A percentile compares a stretch with the other conserved stretches of the same genome.
These are phyloP conservation scores for Zygaena filipendulae DNA, from an alignment of 2,888 invertebrate species.

Conservation along the genomic window DNA sequence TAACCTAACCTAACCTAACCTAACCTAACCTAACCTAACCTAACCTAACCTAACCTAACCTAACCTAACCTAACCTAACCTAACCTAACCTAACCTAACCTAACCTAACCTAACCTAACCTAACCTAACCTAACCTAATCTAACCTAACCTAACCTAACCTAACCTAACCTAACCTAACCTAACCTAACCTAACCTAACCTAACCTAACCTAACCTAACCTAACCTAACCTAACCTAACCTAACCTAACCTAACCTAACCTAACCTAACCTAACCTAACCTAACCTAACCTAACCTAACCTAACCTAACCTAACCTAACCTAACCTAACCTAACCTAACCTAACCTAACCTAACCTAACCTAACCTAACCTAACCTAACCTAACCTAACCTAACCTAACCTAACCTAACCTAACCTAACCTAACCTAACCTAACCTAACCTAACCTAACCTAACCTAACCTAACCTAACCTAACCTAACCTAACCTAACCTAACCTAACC, in stretches of 20 bases:
- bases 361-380: conserved; percentile 9
- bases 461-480: conserved; percentile 6
- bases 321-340: conserved; percentile 8
- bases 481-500: conserved; percentile 8
- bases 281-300: conserved; percentile 13
- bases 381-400: conserved; percentile 7
- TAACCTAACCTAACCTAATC: conserved; percentile 13
- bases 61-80: conserved; percentile 16
- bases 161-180: conserved; percentile 4
- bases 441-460: conserved; percentile 8
- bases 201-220: conserved; percentile 11
- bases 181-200: conserved; percentile 7
- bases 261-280: conserved; percentile 11
- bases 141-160: conserved; percentile 7
- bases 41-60: conserved; percentile 14
- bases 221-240: conserved; percentile 11
- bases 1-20: conserved; percentile 13
- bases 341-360: conserved; percentile 6
- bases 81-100: conserved; percentile 18
- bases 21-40: conserved; percentile 14
- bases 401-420: conserved; percentile 9
- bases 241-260: conserved; percentile 12
- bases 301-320: conserved; percentile 9
- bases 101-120: conserved; percentile 17
- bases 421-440: conserved; percentile 7